Percentiles rank a stretch among this genome's conserved stretches.
These are phyloP conservation scores for Apodemus sylvaticus DNA, from an alignment of 2,113 vertebrate species.

Conservation along the genomic window DNA sequence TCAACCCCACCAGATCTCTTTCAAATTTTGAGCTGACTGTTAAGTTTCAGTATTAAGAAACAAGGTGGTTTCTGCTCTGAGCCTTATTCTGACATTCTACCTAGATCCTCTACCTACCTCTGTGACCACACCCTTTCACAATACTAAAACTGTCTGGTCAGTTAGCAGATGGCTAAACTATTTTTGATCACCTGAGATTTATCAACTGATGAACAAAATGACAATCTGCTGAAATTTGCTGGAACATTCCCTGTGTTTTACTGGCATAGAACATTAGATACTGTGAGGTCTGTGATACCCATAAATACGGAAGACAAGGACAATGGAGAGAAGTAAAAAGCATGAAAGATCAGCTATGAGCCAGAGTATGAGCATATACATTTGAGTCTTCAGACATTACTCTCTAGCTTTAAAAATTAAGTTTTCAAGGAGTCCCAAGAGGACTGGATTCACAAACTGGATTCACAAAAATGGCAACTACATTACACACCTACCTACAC, in stretches of 20 bases:
- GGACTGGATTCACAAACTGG: not conserved
- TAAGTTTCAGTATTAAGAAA: conserved; percentile 78
- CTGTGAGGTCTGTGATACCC: not conserved
- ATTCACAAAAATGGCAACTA: not conserved
- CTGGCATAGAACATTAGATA: not conserved
- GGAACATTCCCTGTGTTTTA: conserved; percentile 14
- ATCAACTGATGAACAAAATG: conserved; percentile 52
- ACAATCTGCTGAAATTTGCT: conserved; percentile 43
- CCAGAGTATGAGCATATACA: not conserved
- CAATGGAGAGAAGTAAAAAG: conserved; percentile 27
- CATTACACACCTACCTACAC: not conserved
- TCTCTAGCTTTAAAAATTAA: conserved; percentile 3
- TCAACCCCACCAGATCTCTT: conserved; percentile 74
- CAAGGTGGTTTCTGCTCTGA: conserved; percentile 64
- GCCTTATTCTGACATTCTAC: conserved; percentile 37
- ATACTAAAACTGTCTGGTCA: conserved; percentile 71
- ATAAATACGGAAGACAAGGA: not conserved
- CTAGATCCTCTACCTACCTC: conserved; percentile 23
- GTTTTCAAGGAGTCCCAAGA: conserved; percentile 30
- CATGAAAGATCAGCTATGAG: not conserved
- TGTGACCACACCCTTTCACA: conserved; percentile 72
- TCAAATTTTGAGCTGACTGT: conserved; percentile 78
- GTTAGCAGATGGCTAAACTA: conserved; percentile 76
- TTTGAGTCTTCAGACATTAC: not conserved
- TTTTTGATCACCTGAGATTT: conserved; percentile 69